Conservation (phyloP, 2,888 invertebrate species). For the Shargacucullia verbasci region DNA sequence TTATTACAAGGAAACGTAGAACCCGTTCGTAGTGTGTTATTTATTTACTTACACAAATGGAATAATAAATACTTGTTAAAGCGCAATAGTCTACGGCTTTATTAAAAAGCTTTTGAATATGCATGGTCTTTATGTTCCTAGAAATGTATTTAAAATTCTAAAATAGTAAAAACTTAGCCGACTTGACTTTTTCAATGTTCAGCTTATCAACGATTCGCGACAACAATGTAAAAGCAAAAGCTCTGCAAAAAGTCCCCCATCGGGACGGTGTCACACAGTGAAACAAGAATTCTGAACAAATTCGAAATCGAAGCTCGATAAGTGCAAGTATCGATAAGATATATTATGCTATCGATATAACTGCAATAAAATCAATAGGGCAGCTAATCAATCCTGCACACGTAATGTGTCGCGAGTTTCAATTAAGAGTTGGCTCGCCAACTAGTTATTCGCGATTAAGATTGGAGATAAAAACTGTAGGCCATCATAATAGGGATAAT, state of each 20-base stretch:
- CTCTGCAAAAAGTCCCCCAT: constrained; percentile 22
- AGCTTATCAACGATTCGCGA: constrained; percentile 12
- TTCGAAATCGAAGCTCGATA: constrained; percentile 53
- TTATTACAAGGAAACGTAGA: constrained; percentile 47
- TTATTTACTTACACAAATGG: constrained; percentile 39
- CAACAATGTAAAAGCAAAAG: constrained; percentile 17
- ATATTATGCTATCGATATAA: constrained; percentile 49
- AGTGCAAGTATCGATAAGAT: constrained; percentile 35
- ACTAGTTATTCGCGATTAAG: constrained; percentile 46
- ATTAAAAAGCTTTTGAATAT: constrained; percentile 9
- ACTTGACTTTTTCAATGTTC: constrained; percentile 8
- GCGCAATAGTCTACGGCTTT: constrained; percentile 4
- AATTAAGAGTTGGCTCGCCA: constrained; percentile 52
- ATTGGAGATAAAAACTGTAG: constrained; percentile 50
- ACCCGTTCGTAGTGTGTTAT: constrained; percentile 36
- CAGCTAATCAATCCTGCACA: constrained; percentile 52
- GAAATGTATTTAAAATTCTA: background rate
- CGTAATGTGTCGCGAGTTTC: constrained; percentile 52
- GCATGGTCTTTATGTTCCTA: background rate
- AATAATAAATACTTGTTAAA: constrained; percentile 36
- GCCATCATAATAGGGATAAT: constrained; percentile 55
- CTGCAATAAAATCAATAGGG: constrained; percentile 52
- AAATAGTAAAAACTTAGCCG: background rate
- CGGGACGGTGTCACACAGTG: constrained; percentile 16
- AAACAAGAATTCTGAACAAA: constrained; percentile 40